Evolutionary conservation across 2,113 vertebrate genomes (phyloP).

Genomic region (Lophura nycthemera): DNA sequence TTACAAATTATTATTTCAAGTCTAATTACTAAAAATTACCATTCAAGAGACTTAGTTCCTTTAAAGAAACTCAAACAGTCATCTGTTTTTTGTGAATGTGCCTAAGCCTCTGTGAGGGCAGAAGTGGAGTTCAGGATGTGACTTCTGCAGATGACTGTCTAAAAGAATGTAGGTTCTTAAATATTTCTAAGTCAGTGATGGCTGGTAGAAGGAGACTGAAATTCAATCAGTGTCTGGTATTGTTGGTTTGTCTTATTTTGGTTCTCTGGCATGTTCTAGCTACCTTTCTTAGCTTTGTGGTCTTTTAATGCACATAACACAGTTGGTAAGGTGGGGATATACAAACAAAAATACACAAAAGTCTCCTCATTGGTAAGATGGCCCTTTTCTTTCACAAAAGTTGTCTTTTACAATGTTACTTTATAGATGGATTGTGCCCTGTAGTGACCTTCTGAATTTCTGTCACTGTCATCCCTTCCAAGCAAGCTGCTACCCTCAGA

Average conservation of each 20-base stretch:
- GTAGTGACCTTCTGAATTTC: not conserved
- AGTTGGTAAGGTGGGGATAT: not conserved
- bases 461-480: not conserved
- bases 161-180: not conserved
- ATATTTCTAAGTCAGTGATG: not conserved
- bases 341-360: not conserved
- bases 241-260: not conserved
- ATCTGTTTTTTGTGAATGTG: not conserved
- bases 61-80: not conserved
- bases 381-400: not conserved
- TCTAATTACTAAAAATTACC: not conserved
- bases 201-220: not conserved
- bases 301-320: not conserved
- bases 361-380: not conserved
- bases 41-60: not conserved
- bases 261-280: not conserved
- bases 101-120: not conserved
- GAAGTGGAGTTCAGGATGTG: not conserved
- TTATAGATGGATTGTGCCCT: not conserved
- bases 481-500: not conserved
- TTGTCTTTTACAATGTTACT: not conserved
- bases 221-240: not conserved
- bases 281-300: not conserved
- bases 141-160: not conserved
- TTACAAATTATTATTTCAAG: not conserved